Evolutionary conservation across 2,888 invertebrate genomes (phyloP), one percentile per base, ranked within the genome.

Genomic region (Drosophila percnosoma): DNA sequence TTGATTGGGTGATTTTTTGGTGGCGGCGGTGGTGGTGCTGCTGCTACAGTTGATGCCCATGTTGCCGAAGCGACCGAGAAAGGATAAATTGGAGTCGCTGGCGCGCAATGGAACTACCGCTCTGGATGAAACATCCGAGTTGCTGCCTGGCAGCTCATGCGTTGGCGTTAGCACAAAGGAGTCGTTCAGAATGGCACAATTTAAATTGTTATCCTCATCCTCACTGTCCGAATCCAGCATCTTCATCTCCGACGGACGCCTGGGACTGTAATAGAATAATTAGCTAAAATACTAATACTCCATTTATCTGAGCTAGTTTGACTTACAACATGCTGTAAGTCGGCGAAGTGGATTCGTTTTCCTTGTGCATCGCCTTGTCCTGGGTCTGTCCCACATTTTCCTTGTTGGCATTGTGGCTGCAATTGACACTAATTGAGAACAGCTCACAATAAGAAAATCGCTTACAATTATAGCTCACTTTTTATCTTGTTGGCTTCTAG

Each of bases 141-240:
- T 75, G 64, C 68, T 78, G 3, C 60, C 64, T 2, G 84, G 68
- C 4, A 73, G 38, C 31, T 91, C 87, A 27, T 87, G 88, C 2
- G 69, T 73, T 0, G 93, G 92, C 68, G 91, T 93, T 11, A 92
- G 55, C 7, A 92, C 82, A 61, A 93, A 92, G 1, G 93, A 93
- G 66, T 93, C 92, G 62, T 93, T 92, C 0, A 93, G 80, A 33
- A 92, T 92, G 24, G 92, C 93, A 68, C 91, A 92, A 68, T 93
- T 93, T 1, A 93, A 79, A 52, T 92, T 92, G 34, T 81, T 68
- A 15, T 92, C 91, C 8, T 91, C 91, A 51, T 91, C 90, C 5
- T 92, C 92, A 52, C 83, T 86, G 63, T 93, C 92, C 0, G 91
- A 91, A 68, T 92, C 92, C 55, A 92, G 65, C 40, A 90, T 80